Percentiles rank a stretch among this genome's conserved stretches.
These are phyloP conservation scores for Nephrotoma appendiculata DNA, from an alignment of 2,888 invertebrate genomes.

Conservation along the genomic window DNA sequence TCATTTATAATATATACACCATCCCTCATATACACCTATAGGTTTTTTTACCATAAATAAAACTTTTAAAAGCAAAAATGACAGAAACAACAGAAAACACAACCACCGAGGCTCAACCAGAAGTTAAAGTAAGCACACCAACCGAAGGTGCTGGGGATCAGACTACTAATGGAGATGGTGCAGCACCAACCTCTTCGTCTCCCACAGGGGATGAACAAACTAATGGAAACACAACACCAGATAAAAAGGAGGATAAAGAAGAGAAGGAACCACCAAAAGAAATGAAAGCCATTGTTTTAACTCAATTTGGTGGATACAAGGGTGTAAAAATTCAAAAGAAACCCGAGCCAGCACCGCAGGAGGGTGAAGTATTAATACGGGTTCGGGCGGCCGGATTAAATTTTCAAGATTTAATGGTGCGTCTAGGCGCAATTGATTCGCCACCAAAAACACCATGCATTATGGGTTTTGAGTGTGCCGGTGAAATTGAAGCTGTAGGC, in stretches of 20 bases:
- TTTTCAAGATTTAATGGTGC: constrained; percentile 79
- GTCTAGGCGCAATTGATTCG: constrained; percentile 75
- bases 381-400: constrained; percentile 79
- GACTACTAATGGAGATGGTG: neutral
- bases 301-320: constrained; percentile 74
- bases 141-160: neutral
- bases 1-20: neutral
- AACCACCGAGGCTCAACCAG: neutral
- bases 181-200: neutral
- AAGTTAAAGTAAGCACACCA: neutral
- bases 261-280: constrained; percentile 54
- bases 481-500: constrained; percentile 63
- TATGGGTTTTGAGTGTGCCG: constrained; percentile 79
- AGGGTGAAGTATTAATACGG: constrained; percentile 66
- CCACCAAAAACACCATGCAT: constrained; percentile 82
- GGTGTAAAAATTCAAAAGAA: constrained; percentile 70
- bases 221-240: constrained; percentile 15
- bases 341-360: constrained; percentile 54
- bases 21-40: neutral
- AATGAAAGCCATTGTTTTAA: constrained; percentile 73
- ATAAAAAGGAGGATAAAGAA: constrained; percentile 37
- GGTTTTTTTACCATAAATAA: neutral
- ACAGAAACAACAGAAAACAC: neutral
- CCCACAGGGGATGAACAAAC: neutral
- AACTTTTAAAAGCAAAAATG: neutral